phyloP scores from a whole-genome alignment of 2,888 invertebrate species.

The Aphidius colemani region DNA sequence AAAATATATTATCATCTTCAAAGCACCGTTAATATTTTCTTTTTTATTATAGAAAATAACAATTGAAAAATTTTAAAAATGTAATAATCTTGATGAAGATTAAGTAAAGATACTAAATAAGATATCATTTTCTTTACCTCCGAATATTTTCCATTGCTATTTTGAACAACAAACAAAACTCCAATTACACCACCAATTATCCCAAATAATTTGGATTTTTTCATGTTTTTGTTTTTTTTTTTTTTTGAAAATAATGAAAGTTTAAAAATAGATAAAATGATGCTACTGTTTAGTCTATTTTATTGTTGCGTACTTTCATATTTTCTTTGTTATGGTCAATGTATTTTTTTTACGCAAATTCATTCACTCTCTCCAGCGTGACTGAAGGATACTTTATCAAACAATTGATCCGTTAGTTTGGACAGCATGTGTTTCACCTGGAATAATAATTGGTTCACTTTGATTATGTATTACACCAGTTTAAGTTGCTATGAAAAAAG shows the following conservation, averaged over 20 bases:
- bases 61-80: constrained; percentile 28
- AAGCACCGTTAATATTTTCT: constrained; percentile 36
- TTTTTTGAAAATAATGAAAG: not conserved
- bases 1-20: constrained; percentile 40
- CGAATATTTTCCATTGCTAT: constrained; percentile 41
- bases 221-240: constrained; percentile 24
- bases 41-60: constrained; percentile 20
- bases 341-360: not conserved
- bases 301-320: not conserved
- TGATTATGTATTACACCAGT: no score
- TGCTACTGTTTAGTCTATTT: not conserved
- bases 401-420: constrained; percentile 22
- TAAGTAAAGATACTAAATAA: no score
- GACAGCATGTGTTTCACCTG: no score
- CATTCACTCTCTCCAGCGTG: not conserved
- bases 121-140: constrained; percentile 42
- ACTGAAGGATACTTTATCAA: constrained; percentile 16
- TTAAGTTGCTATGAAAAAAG: no score
- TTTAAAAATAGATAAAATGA: not conserved
- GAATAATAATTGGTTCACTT: no score
- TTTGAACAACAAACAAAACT: constrained; percentile 23
- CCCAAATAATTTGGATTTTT: constrained; percentile 17
- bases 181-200: constrained; percentile 20
- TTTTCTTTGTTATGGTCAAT: constrained; percentile 6
- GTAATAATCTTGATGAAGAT: not conserved